Evolutionary conservation across 1,140 invertebrate genomes (phyloP).

Genomic region (Pseudomyrmex concolor): DNA sequence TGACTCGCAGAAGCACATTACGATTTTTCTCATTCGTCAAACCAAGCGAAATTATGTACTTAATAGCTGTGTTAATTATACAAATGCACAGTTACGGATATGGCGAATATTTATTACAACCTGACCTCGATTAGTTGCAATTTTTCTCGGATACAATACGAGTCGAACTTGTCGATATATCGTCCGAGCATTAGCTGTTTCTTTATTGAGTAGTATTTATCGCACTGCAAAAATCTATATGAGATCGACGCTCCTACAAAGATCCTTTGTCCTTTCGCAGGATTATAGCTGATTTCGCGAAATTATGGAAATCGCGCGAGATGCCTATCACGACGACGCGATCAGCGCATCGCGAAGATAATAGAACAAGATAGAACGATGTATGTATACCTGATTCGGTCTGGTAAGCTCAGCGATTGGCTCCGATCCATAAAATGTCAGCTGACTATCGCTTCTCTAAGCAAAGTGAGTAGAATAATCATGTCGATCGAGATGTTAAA

Average conservation of each 20-base stretch:
- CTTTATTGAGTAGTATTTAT: neutral
- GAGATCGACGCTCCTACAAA: neutral
- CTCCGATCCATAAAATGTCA: slow-evolving; percentile 70
- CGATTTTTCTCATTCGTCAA: slow-evolving; percentile 18
- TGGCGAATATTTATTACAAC: slow-evolving; percentile 47
- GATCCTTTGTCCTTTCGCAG: slow-evolving; percentile 36
- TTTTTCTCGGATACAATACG: slow-evolving; percentile 21
- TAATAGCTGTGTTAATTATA: slow-evolving; percentile 55
- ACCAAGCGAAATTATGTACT: slow-evolving; percentile 23
- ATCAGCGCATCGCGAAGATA: slow-evolving; percentile 30
- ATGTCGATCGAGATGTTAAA: slow-evolving; percentile 45
- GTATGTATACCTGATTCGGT: slow-evolving; percentile 66
- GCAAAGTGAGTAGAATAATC: slow-evolving; percentile 48
- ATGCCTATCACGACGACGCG: slow-evolving; percentile 37
- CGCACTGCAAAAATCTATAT: slow-evolving; percentile 30
- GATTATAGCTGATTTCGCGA: slow-evolving; percentile 41
- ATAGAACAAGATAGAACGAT: slow-evolving; percentile 32
- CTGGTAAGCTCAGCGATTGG: slow-evolving; percentile 59
- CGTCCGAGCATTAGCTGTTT: neutral
- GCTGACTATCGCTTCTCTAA: slow-evolving; percentile 65
- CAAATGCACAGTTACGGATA: slow-evolving; percentile 49
- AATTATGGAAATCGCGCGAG: slow-evolving; percentile 53
- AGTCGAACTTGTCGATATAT: slow-evolving; percentile 3
- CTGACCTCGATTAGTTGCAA: slow-evolving; percentile 40
- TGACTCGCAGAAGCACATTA: slow-evolving; percentile 33